Evolutionary conservation across 2,113 vertebrate species (phyloP).

Genomic region (Setophaga petechia): DNA sequence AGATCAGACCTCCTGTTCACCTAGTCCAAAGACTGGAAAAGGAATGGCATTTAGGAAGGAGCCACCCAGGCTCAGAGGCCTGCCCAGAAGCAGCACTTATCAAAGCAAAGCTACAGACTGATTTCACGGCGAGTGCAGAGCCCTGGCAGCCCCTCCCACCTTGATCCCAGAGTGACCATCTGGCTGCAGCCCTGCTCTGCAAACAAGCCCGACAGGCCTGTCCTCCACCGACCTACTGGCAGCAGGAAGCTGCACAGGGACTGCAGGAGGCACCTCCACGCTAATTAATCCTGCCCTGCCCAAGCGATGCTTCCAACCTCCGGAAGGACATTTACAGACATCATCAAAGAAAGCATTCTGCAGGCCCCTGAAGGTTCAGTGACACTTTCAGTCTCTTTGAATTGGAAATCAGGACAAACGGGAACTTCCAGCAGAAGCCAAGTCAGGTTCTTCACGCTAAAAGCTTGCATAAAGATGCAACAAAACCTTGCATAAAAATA

Average conservation of each 20-base stretch:
- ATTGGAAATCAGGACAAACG: constrained; percentile 55
- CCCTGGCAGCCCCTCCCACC: not conserved
- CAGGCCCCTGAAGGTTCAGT: constrained; percentile 9
- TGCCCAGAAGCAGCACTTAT: constrained; percentile 1
- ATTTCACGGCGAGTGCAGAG: not conserved
- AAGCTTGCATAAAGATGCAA: not conserved
- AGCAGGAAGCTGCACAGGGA: not conserved
- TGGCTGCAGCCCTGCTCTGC: constrained; percentile 12
- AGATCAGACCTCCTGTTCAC: not conserved
- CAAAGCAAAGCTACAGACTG: not conserved
- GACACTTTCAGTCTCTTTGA: constrained; percentile 53
- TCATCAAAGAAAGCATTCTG: constrained; percentile 49
- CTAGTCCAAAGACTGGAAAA: not conserved
- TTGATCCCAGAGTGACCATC: constrained; percentile 23
- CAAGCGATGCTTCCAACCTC: not conserved
- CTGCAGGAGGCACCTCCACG: not conserved
- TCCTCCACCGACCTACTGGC: not conserved
- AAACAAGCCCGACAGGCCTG: not conserved
- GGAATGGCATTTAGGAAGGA: not conserved
- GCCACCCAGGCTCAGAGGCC: not conserved
- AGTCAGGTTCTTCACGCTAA: not conserved
- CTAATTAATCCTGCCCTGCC: constrained; percentile 18
- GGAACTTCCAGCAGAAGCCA: constrained; percentile 40
- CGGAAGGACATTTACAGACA: constrained; percentile 5
- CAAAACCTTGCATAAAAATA: not conserved